These are phyloP conservation scores for Martes martes DNA, from an alignment of 2,113 vertebrate genomes.

Conservation along the genomic window DNA sequence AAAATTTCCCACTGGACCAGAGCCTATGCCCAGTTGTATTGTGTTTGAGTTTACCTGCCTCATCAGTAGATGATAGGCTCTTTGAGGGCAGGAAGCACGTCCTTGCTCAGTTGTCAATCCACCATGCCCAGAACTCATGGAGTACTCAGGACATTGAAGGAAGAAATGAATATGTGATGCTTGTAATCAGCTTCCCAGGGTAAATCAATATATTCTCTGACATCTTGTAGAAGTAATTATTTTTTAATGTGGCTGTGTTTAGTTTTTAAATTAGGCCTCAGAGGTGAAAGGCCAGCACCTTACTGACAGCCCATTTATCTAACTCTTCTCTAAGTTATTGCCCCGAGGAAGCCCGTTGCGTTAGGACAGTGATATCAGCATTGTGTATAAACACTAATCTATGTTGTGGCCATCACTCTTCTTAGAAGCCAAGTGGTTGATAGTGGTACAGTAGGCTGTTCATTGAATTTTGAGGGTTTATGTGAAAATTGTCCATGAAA, in stretches of 20 bases:
- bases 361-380: not conserved
- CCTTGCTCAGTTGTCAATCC: not conserved
- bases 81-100: not conserved
- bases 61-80: not conserved
- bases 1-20: not conserved
- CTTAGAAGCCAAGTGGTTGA: not conserved
- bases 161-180: not conserved
- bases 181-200: not conserved
- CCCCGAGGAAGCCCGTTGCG: not conserved
- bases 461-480: not conserved
- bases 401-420: not conserved
- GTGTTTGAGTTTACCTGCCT: not conserved
- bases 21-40: not conserved
- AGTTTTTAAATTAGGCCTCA: slow-evolving; percentile 51
- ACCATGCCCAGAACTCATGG: not conserved
- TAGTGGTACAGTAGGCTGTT: not conserved
- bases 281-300: slow-evolving; percentile 44
- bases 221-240: slow-evolving; percentile 35
- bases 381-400: not conserved
- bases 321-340: not conserved
- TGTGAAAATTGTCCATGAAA: slow-evolving; percentile 1
- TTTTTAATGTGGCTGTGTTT: slow-evolving; percentile 49
- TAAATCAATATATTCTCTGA: not conserved
- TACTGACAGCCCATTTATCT: slow-evolving; percentile 15
- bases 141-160: not conserved